Evolutionary conservation across 2,113 vertebrate species (phyloP).

Genomic region (Dinomys branickii): DNA sequence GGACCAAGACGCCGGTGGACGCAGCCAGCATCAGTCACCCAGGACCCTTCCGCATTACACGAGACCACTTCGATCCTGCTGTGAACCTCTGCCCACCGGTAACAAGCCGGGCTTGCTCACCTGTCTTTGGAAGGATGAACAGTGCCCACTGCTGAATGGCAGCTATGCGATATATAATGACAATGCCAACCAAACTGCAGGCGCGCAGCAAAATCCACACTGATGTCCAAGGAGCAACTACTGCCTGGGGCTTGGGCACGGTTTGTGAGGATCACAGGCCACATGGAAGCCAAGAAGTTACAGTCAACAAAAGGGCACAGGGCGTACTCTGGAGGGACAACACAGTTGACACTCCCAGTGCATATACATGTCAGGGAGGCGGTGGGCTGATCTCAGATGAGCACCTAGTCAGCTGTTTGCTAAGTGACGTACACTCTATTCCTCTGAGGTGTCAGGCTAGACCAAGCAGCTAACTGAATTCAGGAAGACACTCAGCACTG

Average conservation of each 20-base stretch:
- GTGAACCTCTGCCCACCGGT: not conserved
- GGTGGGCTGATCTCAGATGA: not conserved
- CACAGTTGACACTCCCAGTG: not conserved
- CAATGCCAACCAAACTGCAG: not conserved
- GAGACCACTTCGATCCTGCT: not conserved
- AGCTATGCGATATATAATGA: not conserved
- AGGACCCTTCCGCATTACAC: not conserved
- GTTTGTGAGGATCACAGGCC: not conserved
- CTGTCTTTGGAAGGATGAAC: not conserved
- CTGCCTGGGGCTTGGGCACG: not conserved
- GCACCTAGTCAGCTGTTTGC: not conserved
- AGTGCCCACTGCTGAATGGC: not conserved
- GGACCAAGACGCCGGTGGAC: not conserved
- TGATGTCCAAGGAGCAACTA: not conserved
- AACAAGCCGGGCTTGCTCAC: not conserved
- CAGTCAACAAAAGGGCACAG: not conserved
- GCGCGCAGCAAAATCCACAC: fast-evolving
- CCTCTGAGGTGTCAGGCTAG: not conserved
- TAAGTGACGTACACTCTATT: not conserved
- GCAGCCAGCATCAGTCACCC: not conserved
- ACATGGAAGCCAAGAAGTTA: not conserved
- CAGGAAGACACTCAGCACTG: not conserved
- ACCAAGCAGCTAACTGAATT: not conserved
- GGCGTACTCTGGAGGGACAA: not conserved
- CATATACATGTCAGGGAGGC: not conserved